A percentile compares a stretch with the other conserved stretches of the same genome.
phyloP scores from a whole-genome alignment of 2,888 invertebrate species.

The Epistrophella euchroma region DNA sequence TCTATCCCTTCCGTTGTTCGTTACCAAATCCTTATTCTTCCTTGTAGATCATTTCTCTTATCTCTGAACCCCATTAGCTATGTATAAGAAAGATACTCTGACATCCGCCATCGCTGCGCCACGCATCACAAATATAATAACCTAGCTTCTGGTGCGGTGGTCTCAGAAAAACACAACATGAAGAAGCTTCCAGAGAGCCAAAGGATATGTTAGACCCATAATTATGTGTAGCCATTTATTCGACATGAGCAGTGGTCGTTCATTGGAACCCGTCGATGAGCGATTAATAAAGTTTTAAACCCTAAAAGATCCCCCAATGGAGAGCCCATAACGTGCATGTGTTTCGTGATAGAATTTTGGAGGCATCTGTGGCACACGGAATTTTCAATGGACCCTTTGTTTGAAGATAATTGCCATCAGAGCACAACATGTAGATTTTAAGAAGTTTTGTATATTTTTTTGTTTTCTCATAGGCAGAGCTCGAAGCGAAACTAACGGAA shows the following conservation, averaged over 20 bases:
- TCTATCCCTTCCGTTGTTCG: neutral
- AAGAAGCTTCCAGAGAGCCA: constrained; percentile 45
- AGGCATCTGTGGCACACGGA: constrained; percentile 57
- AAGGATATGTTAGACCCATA: constrained; percentile 60
- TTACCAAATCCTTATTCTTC: neutral
- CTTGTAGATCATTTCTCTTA: constrained; percentile 3
- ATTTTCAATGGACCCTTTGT: constrained; percentile 37
- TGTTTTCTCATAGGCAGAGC: constrained; percentile 15
- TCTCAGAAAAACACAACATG: neutral
- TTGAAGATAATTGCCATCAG: constrained; percentile 54
- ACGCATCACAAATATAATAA: constrained; percentile 9
- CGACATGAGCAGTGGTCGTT: constrained; percentile 53
- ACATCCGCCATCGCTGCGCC: constrained; percentile 11
- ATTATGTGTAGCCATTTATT: constrained; percentile 63
- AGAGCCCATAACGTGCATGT: constrained; percentile 22
- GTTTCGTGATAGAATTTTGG: constrained; percentile 63
- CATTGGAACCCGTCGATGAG: constrained; percentile 56
- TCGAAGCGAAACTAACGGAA: constrained; percentile 59
- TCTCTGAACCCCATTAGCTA: neutral
- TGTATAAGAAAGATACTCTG: constrained; percentile 1
- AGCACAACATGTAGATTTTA: constrained; percentile 51
- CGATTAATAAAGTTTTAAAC: constrained; percentile 56
- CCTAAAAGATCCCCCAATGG: constrained; percentile 27
- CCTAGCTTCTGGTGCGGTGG: constrained; percentile 30
- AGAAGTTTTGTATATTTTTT: constrained; percentile 40